Evolutionary conservation across 1,140 invertebrate species (phyloP).

Genomic region (Platyura marginata): DNA sequence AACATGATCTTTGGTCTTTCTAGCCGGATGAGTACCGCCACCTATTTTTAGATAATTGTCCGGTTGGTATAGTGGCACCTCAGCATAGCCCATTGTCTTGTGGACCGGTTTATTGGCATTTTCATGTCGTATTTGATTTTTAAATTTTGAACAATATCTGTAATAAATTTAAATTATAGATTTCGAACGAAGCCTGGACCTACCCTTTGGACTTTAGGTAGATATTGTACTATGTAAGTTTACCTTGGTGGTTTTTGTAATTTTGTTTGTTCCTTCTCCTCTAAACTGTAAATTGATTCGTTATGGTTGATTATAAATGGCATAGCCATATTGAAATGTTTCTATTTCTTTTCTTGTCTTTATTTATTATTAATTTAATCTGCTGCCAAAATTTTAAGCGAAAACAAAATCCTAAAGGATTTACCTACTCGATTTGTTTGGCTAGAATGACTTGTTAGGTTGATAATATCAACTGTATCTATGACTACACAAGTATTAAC

Average conservation of each 20-base stretch:
- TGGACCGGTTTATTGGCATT: constrained; percentile 20
- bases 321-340: constrained; percentile 20
- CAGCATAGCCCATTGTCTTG: constrained; percentile 37
- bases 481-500: too few species aligned
- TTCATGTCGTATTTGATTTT: constrained; percentile 12
- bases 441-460: too few species aligned
- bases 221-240: background rate
- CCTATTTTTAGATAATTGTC: constrained; percentile 36
- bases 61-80: constrained; percentile 30
- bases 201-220: background rate
- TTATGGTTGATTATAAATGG: constrained; percentile 27
- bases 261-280: constrained; percentile 10
- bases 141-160: constrained; percentile 8
- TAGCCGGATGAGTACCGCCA: constrained; percentile 26
- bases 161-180: constrained; percentile 11
- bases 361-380: too few species aligned
- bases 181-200: constrained; percentile 4
- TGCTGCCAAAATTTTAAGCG: too few species aligned
- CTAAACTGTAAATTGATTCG: constrained; percentile 27
- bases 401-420: too few species aligned
- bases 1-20: constrained; percentile 27
- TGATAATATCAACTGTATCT: too few species aligned
- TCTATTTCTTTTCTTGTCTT: too few species aligned
- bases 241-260: constrained; percentile 4
- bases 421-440: too few species aligned